Conservation (phyloP, 1,140 invertebrate genomes). For the Heliconius hermathena region DNA sequence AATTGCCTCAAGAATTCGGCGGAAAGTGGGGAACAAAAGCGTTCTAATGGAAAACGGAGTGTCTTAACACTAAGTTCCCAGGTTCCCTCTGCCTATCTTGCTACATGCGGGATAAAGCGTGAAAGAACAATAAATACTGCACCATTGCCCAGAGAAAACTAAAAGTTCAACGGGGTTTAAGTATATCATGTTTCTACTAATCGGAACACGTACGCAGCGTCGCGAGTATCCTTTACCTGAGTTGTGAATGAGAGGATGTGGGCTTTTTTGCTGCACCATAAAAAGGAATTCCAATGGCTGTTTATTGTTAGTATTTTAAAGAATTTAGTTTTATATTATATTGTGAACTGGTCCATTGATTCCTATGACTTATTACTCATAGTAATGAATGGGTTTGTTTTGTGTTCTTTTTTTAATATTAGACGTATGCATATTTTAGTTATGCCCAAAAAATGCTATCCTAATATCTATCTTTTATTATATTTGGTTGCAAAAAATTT, state of each 20-base stretch:
- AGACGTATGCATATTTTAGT: neutral
- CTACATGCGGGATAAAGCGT: too few species aligned
- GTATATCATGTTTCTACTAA: conserved; percentile 18
- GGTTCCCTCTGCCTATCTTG: too few species aligned
- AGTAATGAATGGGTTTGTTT: neutral
- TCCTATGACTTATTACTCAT: neutral
- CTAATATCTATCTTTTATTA: too few species aligned
- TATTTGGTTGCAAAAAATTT: too few species aligned
- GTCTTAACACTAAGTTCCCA: too few species aligned
- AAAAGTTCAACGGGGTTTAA: conserved; percentile 22
- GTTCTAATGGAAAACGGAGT: too few species aligned
- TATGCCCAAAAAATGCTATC: neutral
- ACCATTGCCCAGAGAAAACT: neutral
- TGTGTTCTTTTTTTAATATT: neutral
- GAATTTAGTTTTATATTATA: conserved; percentile 6
- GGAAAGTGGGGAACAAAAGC: too few species aligned
- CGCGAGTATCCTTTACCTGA: conserved; percentile 39
- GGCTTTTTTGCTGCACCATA: conserved; percentile 30
- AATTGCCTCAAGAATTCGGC: too few species aligned
- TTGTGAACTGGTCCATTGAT: neutral
- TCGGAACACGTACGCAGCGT: conserved; percentile 32
- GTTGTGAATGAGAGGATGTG: conserved; percentile 44
- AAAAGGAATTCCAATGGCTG: conserved; percentile 32
- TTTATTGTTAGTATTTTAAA: conserved; percentile 21
- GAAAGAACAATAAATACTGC: too few species aligned